Evolutionary conservation across 2,797 vertebrate genomes (phyloP), one percentile per base, ranked within the genome.

Genomic region (Sciaenops ocellatus): DNA sequence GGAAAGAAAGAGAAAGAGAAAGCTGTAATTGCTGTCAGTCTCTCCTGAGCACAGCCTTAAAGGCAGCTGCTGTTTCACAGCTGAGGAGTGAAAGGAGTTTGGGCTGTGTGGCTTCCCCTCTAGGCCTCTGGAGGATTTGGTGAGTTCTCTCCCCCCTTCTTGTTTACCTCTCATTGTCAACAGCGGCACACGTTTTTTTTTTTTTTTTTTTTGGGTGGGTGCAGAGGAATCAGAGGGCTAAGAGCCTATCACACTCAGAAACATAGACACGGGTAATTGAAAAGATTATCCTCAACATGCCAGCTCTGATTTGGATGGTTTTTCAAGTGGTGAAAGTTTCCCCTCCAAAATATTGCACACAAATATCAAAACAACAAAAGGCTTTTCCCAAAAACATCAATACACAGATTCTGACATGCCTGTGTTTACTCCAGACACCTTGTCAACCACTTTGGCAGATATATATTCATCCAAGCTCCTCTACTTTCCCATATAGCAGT

Each of bases 11-110:
- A 79, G 89, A 84, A 87, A 91, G 85, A 90, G 88, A 76, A 71
- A 80, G 82, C 89, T 91, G 93, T 96, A 96, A 96, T 96, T 96
- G 95, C 96, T 96, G 96, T 96, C 96, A 96, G 93, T 96, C 94
- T 94, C 90, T 94, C 88, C 90, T 90, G 87, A 93, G 86, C 91
- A 63, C 84, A 93, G 78, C 84, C 93, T 92, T 90, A 91, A 93
- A 95, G 90, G 90, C 87, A 89, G 87, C 87, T 90, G 84, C 86
- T 88, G 87, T 90, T 89, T 90, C 86, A 77, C 89, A 86, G 86
- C 71, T 73, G 82, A 93, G 82, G 76, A 92, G 90, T 87, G 90
- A 93, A 89, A 89, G 82, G 87, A 87, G 90, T 93, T 91, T 87
- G 89, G 89, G 89, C 82, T 92, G 89, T 92, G 92, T 94, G 93